Evolutionary conservation across 2,888 invertebrate species (phyloP).

Genomic region (Andrena haemorrhoa): DNA sequence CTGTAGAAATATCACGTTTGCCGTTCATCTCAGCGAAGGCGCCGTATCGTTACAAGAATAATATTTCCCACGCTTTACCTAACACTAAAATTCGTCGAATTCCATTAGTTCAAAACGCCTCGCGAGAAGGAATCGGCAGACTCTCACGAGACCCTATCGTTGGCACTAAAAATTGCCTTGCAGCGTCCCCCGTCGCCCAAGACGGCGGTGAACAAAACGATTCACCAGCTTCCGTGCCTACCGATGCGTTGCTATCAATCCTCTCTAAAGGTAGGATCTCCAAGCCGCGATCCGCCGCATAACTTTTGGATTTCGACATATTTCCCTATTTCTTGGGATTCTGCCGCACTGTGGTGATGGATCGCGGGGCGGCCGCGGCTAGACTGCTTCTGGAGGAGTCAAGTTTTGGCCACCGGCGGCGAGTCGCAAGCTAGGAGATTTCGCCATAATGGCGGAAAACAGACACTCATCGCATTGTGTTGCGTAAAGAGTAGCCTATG

Average conservation of each 20-base stretch:
- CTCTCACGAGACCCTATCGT: constrained; percentile 25
- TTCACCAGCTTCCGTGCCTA: constrained; percentile 4
- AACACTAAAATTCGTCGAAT: constrained; percentile 14
- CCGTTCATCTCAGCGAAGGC: constrained; percentile 10
- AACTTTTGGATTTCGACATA: too few relatives aligned
- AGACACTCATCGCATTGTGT: too few relatives aligned
- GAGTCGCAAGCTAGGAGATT: too few relatives aligned
- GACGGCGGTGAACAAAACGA: background rate
- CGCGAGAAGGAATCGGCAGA: constrained; percentile 7
- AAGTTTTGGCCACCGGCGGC: too few relatives aligned
- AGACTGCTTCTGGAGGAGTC: too few relatives aligned
- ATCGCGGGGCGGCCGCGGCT: too few relatives aligned
- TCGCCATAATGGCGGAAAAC: too few relatives aligned
- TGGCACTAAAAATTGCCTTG: constrained; percentile 51
- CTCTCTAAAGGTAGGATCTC: too few relatives aligned
- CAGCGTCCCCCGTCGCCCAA: constrained; percentile 7
- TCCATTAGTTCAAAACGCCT: constrained; percentile 18
- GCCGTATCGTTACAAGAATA: constrained; percentile 43
- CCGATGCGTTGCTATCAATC: background rate
- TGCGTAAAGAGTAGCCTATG: too few relatives aligned
- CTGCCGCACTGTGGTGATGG: too few relatives aligned
- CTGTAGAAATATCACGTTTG: constrained; percentile 24
- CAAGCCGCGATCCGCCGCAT: too few relatives aligned
- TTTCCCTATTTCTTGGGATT: too few relatives aligned
- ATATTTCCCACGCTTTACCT: constrained; percentile 28